Evolutionary conservation across 2,797 vertebrate species (phyloP).

Genomic region (Pelodytes ibericus): DNA sequence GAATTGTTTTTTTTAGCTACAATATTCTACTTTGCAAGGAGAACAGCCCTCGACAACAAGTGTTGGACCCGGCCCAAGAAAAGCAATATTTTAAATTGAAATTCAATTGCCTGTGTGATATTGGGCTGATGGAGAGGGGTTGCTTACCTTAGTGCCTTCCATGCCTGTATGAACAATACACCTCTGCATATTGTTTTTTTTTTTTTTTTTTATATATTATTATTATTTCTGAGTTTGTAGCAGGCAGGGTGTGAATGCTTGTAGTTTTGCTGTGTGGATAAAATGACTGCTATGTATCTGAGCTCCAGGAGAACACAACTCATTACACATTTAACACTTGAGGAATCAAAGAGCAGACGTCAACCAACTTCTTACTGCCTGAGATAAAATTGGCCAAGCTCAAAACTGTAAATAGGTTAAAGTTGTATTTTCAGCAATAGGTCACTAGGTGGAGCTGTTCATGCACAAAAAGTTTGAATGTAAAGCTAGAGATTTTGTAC

Average conservation of each 20-base stretch:
- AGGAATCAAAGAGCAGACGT: neutral
- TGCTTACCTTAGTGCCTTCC: conserved; percentile 1
- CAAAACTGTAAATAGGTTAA: neutral
- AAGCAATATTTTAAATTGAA: neutral
- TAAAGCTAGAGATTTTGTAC: conserved; percentile 30
- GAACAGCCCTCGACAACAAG: too few species aligned
- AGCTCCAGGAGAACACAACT: neutral
- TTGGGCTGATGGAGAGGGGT: neutral
- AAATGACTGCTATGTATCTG: neutral
- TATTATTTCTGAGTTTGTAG: neutral
- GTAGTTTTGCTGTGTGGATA: conserved; percentile 9
- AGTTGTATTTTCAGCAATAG: conserved; percentile 27
- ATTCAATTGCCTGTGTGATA: neutral
- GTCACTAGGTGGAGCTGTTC: conserved; percentile 31
- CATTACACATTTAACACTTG: neutral
- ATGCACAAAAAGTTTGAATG: conserved; percentile 18
- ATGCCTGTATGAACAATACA: neutral
- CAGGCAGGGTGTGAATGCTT: conserved; percentile 1
- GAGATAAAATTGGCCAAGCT: too few species aligned
- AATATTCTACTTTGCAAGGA: too few species aligned
- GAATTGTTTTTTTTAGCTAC: too few species aligned
- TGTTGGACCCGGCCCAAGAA: too few species aligned
- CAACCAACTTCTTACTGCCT: too few species aligned
- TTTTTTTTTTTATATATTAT: neutral
- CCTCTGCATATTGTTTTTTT: neutral